Conservation (phyloP, 2,888 invertebrate species). For the Drosophila incognita region DNA sequence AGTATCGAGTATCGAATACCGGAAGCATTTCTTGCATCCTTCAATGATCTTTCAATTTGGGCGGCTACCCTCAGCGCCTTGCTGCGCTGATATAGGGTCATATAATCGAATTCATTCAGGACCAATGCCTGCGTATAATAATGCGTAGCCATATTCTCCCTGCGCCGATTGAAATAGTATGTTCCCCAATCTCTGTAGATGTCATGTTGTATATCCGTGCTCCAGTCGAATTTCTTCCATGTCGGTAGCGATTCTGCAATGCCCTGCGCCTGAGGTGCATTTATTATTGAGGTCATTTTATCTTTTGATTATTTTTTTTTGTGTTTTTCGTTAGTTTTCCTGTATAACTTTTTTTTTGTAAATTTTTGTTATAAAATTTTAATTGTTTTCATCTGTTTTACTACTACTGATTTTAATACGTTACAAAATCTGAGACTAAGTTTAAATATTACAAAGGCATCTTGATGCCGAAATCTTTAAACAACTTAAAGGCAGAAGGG, state of each 20-base stretch:
- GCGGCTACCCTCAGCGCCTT: constrained; percentile 58
- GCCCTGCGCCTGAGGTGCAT: neutral
- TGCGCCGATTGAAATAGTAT: constrained; percentile 79
- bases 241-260: constrained; percentile 14
- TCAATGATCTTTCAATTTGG: constrained; percentile 72
- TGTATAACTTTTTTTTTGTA: neutral
- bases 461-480: neutral
- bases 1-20: constrained; percentile 55
- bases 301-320: neutral
- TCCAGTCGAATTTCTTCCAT: constrained; percentile 77
- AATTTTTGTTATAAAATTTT: constrained; percentile 1
- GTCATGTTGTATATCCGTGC: constrained; percentile 72
- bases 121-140: constrained; percentile 80
- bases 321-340: too few relatives aligned
- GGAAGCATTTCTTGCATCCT: constrained; percentile 73
- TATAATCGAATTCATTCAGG: constrained; percentile 67
- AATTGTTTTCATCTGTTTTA: neutral
- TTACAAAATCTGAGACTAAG: neutral
- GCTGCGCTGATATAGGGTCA: constrained; percentile 78
- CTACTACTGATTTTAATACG: neutral
- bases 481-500: neutral
- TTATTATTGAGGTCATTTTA: constrained; percentile 16
- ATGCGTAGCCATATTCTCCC: constrained; percentile 76
- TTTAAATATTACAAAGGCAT: neutral
- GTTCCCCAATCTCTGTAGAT: constrained; percentile 83